Evolutionary conservation across 2,797 vertebrate genomes (phyloP), one percentile per base, ranked within the genome.

Genomic region (Rhabdomys pumilio): DNA sequence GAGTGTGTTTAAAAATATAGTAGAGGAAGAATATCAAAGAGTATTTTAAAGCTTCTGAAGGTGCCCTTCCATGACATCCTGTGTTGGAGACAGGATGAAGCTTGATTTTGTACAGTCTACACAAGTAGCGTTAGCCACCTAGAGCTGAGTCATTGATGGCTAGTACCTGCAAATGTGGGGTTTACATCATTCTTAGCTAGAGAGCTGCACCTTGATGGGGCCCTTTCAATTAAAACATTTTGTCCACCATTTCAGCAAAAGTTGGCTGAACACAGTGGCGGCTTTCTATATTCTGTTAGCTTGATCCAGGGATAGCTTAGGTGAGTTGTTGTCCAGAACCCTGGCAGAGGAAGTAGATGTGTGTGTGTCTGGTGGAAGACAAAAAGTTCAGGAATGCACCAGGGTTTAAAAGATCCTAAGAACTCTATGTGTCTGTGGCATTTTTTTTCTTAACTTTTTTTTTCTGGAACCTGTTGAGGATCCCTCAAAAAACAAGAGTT

Each of bases 31-130:
- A 94, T 95, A 91, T 8, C 19, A 72, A 95, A 31, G 44, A 0
- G 19, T 76, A 15, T 59, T 93, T 79, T 75, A 24, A 90, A 88
- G 75, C 50, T 90, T 50, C 47, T 96, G 41, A 94, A 95, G 6
- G 26, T 69, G 7, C 9, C 90, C 13, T 10, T 4, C 87, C 0
- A 77, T 67, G 7, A 0, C 1, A 26, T 65, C 2, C 7, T 14
- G 1, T 17, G 26, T 90, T 29, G 34, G 57, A 96, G 17, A 83
- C n/a, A 14, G 65, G 44, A 82, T 57, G 50, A 63, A 61, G 53
- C 19, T 53, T 92, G 93, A 63, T 80, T 82, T 94, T 72, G 77
- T 89, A 65, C 0, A 69, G 47, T 44, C 31, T 89, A 3, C 34
- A 17, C 10, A 63, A 81, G 10, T 41, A 63, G n/a, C 82, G 20